Evolutionary conservation across 2,113 vertebrate species (phyloP).

Genomic region (Ageneiosus marmoratus): DNA sequence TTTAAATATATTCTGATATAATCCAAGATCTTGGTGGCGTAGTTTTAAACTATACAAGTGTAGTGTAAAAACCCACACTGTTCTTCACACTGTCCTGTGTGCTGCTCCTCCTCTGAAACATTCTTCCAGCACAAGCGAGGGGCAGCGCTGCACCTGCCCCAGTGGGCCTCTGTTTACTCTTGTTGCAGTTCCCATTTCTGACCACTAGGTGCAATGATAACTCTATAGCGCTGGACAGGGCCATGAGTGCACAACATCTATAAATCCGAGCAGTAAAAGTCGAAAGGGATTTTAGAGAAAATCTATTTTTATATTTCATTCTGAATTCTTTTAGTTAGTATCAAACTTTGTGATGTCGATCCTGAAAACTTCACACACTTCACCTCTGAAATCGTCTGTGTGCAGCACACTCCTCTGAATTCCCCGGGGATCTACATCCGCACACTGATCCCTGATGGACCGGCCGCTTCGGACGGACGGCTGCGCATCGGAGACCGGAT

Average conservation of each 20-base stretch:
- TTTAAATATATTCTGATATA: too few relatives aligned
- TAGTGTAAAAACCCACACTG: too few relatives aligned
- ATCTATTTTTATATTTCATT: background rate
- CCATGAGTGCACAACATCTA: background rate
- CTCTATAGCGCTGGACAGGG: background rate
- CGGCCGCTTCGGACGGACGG: slow-evolving; percentile 81
- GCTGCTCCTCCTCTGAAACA: background rate
- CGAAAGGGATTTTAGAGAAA: background rate
- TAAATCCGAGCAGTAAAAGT: background rate
- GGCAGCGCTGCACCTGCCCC: background rate
- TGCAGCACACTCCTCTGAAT: slow-evolving; percentile 88
- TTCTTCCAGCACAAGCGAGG: background rate
- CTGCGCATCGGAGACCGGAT: slow-evolving; percentile 90
- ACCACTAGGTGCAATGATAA: background rate
- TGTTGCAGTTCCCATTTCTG: background rate
- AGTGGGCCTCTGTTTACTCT: background rate
- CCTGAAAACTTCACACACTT: background rate
- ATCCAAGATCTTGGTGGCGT: too few relatives aligned
- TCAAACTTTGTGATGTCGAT: background rate
- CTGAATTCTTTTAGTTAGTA: background rate
- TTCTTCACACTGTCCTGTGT: background rate
- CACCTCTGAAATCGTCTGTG: background rate
- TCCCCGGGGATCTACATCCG: slow-evolving; percentile 92
- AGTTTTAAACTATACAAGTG: too few relatives aligned
- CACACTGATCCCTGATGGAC: slow-evolving; percentile 89